Conservation (phyloP, 2,113 vertebrate species). For the Epinephelus cyanopodus region DNA sequence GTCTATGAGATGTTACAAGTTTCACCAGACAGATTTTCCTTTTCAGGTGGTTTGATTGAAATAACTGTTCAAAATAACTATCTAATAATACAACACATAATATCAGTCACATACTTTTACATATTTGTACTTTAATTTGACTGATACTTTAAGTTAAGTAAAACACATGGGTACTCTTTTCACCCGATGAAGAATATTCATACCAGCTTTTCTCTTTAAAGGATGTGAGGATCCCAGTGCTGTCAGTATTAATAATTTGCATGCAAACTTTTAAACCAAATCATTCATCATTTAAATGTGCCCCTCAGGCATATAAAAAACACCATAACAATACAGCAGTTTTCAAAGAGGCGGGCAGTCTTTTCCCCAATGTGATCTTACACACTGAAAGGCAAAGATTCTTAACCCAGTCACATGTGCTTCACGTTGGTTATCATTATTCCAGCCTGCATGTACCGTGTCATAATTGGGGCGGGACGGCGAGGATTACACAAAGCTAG, state of each 20-base stretch:
- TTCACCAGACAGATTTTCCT: too few species aligned
- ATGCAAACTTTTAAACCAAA: not conserved
- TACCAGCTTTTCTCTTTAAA: not conserved
- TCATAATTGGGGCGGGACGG: constrained; percentile 65
- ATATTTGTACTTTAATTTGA: not conserved
- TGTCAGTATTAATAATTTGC: not conserved
- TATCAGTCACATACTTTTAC: too few species aligned
- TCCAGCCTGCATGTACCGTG: constrained; percentile 58
- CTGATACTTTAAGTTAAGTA: not conserved
- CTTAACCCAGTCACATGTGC: constrained; percentile 74
- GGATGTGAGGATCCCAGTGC: not conserved
- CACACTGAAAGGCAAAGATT: constrained; percentile 31
- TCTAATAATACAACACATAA: not conserved
- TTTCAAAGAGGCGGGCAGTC: not conserved
- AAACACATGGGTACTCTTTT: not conserved
- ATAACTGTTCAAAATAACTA: too few species aligned
- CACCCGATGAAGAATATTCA: not conserved
- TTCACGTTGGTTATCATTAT: constrained; percentile 69
- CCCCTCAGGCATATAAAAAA: not conserved
- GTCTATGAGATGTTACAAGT: too few species aligned
- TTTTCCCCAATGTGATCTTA: constrained; percentile 8
- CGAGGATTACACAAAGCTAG: constrained; percentile 75
- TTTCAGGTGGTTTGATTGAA: too few species aligned
- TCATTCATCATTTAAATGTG: constrained; percentile 4
- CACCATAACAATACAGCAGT: not conserved